A percentile compares a stretch with the other conserved stretches of the same genome.
Conservation (phyloP, 1,140 invertebrate genomes). For the Platyscapa corneri region DNA sequence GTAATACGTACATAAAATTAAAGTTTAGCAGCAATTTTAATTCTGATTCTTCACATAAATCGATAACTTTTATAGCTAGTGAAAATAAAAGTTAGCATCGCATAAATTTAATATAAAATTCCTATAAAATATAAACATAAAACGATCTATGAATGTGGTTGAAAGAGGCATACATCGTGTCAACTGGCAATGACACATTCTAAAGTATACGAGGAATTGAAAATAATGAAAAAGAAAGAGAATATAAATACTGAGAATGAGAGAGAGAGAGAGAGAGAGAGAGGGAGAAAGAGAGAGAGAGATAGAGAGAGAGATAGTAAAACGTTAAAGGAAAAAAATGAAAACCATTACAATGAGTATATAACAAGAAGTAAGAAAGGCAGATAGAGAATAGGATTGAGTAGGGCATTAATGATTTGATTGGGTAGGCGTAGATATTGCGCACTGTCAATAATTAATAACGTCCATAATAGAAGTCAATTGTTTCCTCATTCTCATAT, state of each 20-base stretch:
- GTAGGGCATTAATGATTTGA: no score
- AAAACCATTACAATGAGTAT: no score
- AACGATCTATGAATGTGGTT: constrained; percentile 29
- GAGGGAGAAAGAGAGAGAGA: background rate
- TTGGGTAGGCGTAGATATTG: no score
- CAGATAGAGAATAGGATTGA: no score
- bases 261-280: background rate
- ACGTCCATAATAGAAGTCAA: no score
- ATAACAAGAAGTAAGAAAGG: no score
- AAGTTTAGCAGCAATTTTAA: constrained; percentile 59
- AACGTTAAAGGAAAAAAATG: no score
- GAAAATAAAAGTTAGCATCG: constrained; percentile 63
- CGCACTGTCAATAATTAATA: no score
- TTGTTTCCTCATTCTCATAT: no score
- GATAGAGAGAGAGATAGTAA: no score
- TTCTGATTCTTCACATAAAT: constrained; percentile 64
- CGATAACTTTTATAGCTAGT: constrained; percentile 57
- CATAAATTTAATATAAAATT: constrained; percentile 69
- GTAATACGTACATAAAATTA: background rate
- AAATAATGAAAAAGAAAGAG: no score
- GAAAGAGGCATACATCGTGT: constrained; percentile 20
- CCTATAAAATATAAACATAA: constrained; percentile 66
- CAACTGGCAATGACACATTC: constrained; percentile 63
- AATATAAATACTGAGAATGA: no score
- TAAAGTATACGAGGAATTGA: background rate